Evolutionary conservation across 2,797 vertebrate genomes (phyloP).

Genomic region (Artibeus jamaicensis): DNA sequence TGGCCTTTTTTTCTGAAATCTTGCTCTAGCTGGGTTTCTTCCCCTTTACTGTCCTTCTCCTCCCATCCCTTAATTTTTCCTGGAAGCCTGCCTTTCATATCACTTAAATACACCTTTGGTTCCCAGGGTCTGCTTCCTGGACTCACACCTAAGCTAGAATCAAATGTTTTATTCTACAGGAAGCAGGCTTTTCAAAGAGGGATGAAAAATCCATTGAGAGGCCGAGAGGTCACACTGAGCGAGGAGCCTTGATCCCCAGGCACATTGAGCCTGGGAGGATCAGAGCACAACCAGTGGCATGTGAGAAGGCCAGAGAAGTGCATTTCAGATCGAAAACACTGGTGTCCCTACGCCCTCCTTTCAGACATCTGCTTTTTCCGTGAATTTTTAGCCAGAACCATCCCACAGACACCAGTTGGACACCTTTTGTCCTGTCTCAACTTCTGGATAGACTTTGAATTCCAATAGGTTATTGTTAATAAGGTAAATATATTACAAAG

Average conservation of each 20-base stretch:
- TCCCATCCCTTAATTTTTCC: not conserved
- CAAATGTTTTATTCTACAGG: slow-evolving; percentile 5
- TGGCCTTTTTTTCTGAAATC: not conserved
- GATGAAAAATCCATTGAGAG: not conserved
- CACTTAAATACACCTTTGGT: not conserved
- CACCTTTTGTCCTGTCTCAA: slow-evolving; percentile 4
- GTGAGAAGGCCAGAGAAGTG: not conserved
- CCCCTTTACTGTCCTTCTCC: not conserved
- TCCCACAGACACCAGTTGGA: not conserved
- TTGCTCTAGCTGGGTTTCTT: not conserved
- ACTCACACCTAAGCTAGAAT: not conserved
- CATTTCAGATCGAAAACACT: not conserved
- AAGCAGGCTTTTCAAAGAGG: slow-evolving; percentile 14
- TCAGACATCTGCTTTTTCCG: not conserved
- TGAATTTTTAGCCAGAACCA: not conserved
- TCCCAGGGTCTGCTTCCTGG: not conserved
- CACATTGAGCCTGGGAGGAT: not conserved
- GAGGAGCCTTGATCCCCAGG: not conserved
- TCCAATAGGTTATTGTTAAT: slow-evolving; percentile 44
- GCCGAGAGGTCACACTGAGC: not conserved
- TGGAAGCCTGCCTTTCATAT: not conserved
- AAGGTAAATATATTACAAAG: slow-evolving; percentile 47
- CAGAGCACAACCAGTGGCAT: not conserved
- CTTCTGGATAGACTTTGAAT: slow-evolving; percentile 37
- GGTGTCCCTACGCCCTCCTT: not conserved